These are phyloP conservation scores for Leptogaster cylindrica DNA, from an alignment of 2,888 invertebrate genomes.

Conservation along the genomic window DNA sequence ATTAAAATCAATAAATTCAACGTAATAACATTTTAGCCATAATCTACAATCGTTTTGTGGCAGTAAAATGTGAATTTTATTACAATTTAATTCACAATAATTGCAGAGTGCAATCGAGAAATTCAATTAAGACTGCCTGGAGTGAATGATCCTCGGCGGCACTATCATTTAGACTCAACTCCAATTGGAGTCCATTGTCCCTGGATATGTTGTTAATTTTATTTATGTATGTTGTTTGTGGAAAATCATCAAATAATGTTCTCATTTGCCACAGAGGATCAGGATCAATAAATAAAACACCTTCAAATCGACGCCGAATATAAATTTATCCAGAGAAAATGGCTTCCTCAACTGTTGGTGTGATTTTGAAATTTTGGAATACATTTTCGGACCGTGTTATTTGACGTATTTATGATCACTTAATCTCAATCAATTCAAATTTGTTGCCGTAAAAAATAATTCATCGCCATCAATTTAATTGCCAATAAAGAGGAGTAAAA, in stretches of 20 bases:
- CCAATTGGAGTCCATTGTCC: constrained; percentile 38
- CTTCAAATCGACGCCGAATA: constrained; percentile 27
- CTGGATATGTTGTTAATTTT: constrained; percentile 29
- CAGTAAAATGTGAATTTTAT: constrained; percentile 51
- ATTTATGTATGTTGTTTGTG: no score
- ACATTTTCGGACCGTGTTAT: constrained; percentile 47
- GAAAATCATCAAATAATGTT: no score
- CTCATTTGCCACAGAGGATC: constrained; percentile 9
- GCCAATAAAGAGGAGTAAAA: constrained; percentile 40
- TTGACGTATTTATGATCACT: constrained; percentile 53
- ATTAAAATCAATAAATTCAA: constrained; percentile 40
- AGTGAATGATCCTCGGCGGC: constrained; percentile 31
- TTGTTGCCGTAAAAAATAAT: constrained; percentile 51
- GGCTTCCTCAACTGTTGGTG: constrained; percentile 12
- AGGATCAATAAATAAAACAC: constrained; percentile 39
- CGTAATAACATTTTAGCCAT: constrained; percentile 37
- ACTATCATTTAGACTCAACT: constrained; percentile 21
- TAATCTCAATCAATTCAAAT: constrained; percentile 53
- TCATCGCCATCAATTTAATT: constrained; percentile 45
- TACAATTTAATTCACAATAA: constrained; percentile 56
- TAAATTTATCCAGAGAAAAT: constrained; percentile 19
- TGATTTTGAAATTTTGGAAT: background rate
- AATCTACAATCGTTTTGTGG: constrained; percentile 37
- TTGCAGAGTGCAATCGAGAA: constrained; percentile 48
- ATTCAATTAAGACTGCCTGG: constrained; percentile 39